Percentiles rank a stretch among this genome's conserved stretches.
Conservation (phyloP, 2,888 invertebrate genomes). For the Junonia oenone region DNA sequence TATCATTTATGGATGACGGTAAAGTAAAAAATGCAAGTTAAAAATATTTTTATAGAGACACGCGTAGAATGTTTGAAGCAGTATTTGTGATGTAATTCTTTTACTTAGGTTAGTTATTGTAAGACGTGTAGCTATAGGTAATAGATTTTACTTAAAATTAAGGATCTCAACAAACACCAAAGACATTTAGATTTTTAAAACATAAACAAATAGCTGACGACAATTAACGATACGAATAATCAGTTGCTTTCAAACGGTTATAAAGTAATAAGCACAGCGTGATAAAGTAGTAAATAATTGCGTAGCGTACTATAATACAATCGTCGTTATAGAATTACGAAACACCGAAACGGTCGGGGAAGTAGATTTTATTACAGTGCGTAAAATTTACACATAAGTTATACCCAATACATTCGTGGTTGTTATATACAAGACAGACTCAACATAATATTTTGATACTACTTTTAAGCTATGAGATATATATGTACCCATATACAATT, state of each 20-base stretch:
- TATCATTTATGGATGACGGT: not conserved
- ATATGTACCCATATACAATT: not conserved
- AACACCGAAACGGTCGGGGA: conserved; percentile 4
- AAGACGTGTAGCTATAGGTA: not conserved
- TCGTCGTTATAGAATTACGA: conserved; percentile 2
- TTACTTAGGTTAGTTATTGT: not conserved
- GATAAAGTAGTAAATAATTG: conserved; percentile 15
- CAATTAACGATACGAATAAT: conserved; percentile 1
- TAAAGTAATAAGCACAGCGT: conserved; percentile 21
- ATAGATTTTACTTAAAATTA: not conserved
- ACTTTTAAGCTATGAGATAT: not conserved
- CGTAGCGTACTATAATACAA: conserved; percentile 1
- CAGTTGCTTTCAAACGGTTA: conserved; percentile 9
- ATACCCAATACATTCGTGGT: not conserved
- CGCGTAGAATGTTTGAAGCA: conserved; percentile 1
- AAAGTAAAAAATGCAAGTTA: not conserved
- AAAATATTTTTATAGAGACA: conserved; percentile 16
- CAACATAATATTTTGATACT: not conserved
- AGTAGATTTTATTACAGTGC: not conserved
- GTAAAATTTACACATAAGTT: not conserved
- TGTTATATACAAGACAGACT: not conserved
- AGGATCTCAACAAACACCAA: not conserved
- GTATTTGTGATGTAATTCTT: conserved; percentile 12
- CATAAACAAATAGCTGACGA: not conserved
- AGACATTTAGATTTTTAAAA: not conserved